Percentiles rank a stretch among this genome's conserved stretches.
Evolutionary conservation across 2,888 invertebrate species (phyloP).

Genomic region (Pristionchus arcanus): DNA sequence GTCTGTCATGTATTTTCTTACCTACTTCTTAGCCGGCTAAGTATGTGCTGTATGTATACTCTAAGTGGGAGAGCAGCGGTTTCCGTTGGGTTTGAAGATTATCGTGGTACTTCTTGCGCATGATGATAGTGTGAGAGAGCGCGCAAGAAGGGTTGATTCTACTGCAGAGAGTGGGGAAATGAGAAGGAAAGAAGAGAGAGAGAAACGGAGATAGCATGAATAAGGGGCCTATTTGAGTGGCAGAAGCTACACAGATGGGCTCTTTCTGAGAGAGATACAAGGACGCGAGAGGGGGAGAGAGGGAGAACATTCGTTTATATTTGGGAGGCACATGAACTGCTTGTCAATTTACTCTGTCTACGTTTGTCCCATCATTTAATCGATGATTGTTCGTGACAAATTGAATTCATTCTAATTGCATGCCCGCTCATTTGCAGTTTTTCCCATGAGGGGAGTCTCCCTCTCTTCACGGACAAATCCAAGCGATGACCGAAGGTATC

Average conservation of each 20-base stretch:
- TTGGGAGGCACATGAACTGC: conserved; percentile 3
- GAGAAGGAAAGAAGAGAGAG: conserved; percentile 1
- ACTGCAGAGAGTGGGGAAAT: conserved; percentile 13
- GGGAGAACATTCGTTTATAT: conserved; percentile 27
- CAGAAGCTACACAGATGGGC: conserved; percentile 53
- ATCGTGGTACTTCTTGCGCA: conserved; percentile 5
- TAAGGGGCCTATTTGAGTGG: conserved; percentile 52
- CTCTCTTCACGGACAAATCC: conserved; percentile 46
- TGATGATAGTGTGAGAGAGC: background rate
- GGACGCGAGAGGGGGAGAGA: background rate
- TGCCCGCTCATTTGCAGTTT: background rate
- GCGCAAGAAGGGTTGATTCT: background rate
- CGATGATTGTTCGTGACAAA: conserved; percentile 12
- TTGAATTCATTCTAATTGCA: conserved; percentile 19
- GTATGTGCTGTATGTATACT: background rate
- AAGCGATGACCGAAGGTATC: conserved; percentile 42
- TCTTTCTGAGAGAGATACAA: conserved; percentile 24
- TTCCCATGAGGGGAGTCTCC: conserved; percentile 52
- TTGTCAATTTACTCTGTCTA: conserved; percentile 28
- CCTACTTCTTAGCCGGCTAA: too few species aligned
- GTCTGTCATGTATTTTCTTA: background rate
- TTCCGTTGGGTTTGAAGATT: conserved; percentile 34
- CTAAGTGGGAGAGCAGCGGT: background rate
- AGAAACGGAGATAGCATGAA: conserved; percentile 51
- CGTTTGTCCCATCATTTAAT: conserved; percentile 6